These are phyloP conservation scores for Myrmecophaga tridactyla DNA, from an alignment of 2,113 vertebrate genomes.

Conservation along the genomic window DNA sequence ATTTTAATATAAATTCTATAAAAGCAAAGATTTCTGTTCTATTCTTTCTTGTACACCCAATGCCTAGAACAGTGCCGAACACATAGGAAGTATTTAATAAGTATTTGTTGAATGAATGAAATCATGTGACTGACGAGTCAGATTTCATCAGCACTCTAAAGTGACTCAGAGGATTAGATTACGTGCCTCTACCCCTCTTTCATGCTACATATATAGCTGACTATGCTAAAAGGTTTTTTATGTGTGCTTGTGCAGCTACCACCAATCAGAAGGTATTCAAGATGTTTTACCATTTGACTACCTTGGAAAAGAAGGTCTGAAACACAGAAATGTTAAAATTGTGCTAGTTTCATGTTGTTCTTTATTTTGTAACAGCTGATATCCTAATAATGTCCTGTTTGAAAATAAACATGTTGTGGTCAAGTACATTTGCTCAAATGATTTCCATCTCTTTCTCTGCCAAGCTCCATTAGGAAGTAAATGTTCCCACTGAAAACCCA, in stretches of 20 bases:
- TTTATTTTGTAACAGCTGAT: background rate
- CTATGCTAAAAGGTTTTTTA: background rate
- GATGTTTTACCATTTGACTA: background rate
- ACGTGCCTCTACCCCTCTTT: background rate
- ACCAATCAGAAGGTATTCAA: background rate
- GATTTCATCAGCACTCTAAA: background rate
- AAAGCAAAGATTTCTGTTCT: conserved; percentile 14
- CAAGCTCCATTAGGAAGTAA: background rate
- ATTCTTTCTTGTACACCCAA: background rate
- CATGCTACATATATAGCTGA: background rate
- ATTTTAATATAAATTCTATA: background rate
- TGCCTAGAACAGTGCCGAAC: background rate
- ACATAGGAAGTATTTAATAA: background rate
- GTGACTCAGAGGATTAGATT: background rate
- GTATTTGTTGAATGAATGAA: background rate
- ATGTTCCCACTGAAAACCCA: background rate
- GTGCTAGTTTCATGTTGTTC: background rate
- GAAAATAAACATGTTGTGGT: background rate
- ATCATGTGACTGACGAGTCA: too few relatives aligned
- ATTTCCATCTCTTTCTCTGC: conserved; percentile 3
- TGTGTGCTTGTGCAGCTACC: background rate
- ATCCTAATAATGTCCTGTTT: background rate
- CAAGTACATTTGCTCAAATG: background rate
- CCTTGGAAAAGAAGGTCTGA: background rate
- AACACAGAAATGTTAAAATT: background rate